phyloP scores from a whole-genome alignment of 2,113 vertebrate genomes.

The Falcunculus frontatus region DNA sequence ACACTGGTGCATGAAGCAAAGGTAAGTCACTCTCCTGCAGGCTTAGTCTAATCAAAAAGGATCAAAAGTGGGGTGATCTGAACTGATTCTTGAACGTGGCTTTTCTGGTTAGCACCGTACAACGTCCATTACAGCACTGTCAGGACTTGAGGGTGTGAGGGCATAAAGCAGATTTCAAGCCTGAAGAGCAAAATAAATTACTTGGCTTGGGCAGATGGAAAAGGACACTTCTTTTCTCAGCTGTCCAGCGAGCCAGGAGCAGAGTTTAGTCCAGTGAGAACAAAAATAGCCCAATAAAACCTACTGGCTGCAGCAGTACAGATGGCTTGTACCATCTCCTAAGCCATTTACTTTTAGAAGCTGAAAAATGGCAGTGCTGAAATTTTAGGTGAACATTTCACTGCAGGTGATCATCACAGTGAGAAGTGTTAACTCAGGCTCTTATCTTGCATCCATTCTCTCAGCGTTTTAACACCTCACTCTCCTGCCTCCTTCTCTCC shows the following conservation, averaged over 20 bases:
- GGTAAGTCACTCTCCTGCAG: neutral
- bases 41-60: neutral
- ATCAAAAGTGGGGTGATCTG: neutral
- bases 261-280: slow-evolving; percentile 7
- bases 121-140: neutral
- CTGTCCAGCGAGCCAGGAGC: slow-evolving; percentile 9
- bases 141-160: neutral
- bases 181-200: slow-evolving; percentile 36
- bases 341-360: slow-evolving; percentile 12
- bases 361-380: neutral
- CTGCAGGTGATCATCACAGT: neutral
- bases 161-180: slow-evolving; percentile 6
- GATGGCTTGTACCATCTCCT: neutral
- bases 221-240: slow-evolving; percentile 9
- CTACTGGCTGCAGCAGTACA: neutral
- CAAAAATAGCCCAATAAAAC: slow-evolving; percentile 36
- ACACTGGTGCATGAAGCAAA: neutral
- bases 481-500: neutral
- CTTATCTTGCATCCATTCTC: neutral
- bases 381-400: slow-evolving; percentile 19
- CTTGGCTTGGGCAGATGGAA: slow-evolving; percentile 21
- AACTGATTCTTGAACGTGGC: neutral
- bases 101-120: neutral
- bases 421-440: neutral
- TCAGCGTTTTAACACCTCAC: neutral